Evolutionary conservation across 2,113 vertebrate genomes (phyloP).

Genomic region (Cariama cristata): DNA sequence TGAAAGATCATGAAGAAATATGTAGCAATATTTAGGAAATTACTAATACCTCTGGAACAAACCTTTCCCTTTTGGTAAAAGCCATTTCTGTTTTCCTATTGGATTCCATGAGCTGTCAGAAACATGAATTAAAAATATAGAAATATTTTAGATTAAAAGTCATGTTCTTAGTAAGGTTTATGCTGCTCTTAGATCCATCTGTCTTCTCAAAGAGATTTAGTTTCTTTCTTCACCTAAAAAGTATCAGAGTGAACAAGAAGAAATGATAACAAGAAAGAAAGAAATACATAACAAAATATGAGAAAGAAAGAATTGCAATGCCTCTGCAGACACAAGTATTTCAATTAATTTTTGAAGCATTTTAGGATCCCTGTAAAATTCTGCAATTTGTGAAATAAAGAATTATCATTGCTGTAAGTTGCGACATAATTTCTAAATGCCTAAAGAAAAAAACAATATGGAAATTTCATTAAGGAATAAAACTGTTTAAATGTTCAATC

Average conservation of each 20-base stretch:
- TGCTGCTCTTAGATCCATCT: conserved; percentile 5
- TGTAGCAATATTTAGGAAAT: conserved; percentile 8
- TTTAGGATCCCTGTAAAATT: conserved; percentile 59
- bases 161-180: conserved; percentile 20
- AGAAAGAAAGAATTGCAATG: conserved; percentile 36
- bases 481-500: not conserved
- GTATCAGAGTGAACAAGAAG: conserved; percentile 36
- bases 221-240: conserved; percentile 52
- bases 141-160: conserved; percentile 35
- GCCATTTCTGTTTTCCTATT: not conserved
- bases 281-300: conserved; percentile 23
- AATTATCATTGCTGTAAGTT: conserved; percentile 47
- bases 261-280: not conserved
- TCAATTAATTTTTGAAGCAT: conserved; percentile 54
- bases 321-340: conserved; percentile 37
- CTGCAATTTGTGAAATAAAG: conserved; percentile 54
- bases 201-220: conserved; percentile 34
- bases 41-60: not conserved
- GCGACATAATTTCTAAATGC: conserved; percentile 35
- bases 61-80: not conserved
- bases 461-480: conserved; percentile 40
- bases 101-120: not conserved
- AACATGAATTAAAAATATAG: not conserved
- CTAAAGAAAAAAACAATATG: conserved; percentile 28
- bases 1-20: not conserved